Evolutionary conservation across 2,797 vertebrate genomes (phyloP).

Genomic region (Halcyon leucocephala): DNA sequence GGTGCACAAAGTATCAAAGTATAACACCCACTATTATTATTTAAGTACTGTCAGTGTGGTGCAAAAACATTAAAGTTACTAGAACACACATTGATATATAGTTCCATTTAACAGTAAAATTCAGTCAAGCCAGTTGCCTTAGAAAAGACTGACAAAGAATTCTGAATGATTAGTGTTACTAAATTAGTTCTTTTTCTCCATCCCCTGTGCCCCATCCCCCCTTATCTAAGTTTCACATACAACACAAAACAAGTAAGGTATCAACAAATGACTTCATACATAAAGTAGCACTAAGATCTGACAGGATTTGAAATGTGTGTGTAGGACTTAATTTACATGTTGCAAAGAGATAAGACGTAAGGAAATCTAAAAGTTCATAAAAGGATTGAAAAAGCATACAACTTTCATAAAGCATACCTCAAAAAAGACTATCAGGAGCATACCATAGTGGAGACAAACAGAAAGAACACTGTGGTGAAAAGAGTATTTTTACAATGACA

Average conservation of each 20-base stretch:
- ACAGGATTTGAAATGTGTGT: neutral
- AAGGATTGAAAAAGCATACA: neutral
- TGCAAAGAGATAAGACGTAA: neutral
- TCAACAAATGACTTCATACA: neutral
- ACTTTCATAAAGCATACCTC: neutral
- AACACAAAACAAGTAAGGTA: neutral
- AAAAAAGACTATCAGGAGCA: neutral
- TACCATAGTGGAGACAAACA: neutral
- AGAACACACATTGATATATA: neutral
- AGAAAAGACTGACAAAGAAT: neutral
- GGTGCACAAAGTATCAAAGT: neutral
- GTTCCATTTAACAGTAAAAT: neutral
- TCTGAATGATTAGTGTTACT: neutral
- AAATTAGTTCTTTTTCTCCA: neutral
- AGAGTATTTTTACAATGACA: neutral
- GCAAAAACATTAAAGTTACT: neutral
- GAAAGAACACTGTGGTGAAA: neutral
- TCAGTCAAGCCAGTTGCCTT: neutral
- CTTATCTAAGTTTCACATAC: neutral
- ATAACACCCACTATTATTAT: neutral
- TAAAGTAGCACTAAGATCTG: neutral
- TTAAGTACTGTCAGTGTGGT: neutral
- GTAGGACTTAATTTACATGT: neutral
- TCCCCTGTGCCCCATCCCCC: neutral
- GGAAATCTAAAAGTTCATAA: neutral